These are phyloP conservation scores for Ormia ochracea DNA, from an alignment of 2,888 invertebrate species.

Conservation along the genomic window DNA sequence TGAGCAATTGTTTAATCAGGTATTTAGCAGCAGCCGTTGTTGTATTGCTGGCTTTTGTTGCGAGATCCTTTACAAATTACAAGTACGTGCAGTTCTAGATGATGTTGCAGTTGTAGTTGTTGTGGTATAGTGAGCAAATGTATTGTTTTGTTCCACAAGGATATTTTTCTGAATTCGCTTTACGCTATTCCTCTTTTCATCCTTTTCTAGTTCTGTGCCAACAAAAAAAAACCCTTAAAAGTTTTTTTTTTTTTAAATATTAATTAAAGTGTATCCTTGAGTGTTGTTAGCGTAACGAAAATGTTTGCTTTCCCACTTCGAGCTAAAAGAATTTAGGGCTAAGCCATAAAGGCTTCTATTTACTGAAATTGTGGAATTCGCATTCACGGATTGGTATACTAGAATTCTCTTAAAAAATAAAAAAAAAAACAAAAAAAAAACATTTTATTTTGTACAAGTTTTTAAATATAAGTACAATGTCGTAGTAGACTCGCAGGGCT, in stretches of 20 bases:
- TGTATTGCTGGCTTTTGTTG: background rate
- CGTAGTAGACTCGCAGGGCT: too few relatives aligned
- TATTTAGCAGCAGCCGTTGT: slow-evolving; percentile 27
- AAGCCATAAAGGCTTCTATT: background rate
- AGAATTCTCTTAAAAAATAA: too few relatives aligned
- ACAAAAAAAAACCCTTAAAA: background rate
- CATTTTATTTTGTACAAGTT: too few relatives aligned
- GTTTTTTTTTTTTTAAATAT: slow-evolving; percentile 30
- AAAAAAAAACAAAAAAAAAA: too few relatives aligned
- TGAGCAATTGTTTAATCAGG: slow-evolving; percentile 38
- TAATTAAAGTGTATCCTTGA: slow-evolving; percentile 51
- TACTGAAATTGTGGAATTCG: background rate
- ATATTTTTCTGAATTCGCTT: slow-evolving; percentile 6
- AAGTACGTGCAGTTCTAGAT: slow-evolving; percentile 29
- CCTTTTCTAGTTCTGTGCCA: background rate
- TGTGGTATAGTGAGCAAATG: background rate
- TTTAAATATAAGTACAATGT: too few relatives aligned
- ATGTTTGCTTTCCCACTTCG: slow-evolving; percentile 18
- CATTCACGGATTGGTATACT: too few relatives aligned
- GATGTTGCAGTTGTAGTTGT: slow-evolving; percentile 19
- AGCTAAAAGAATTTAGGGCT: background rate
- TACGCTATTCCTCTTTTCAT: background rate
- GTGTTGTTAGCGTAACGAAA: slow-evolving; percentile 11
- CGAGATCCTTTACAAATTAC: slow-evolving; percentile 40
- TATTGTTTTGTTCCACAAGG: slow-evolving; percentile 43